Base-by-base conservation (phyloP, 2,888 invertebrate species). In the Flexamia atlantica region DNA sequence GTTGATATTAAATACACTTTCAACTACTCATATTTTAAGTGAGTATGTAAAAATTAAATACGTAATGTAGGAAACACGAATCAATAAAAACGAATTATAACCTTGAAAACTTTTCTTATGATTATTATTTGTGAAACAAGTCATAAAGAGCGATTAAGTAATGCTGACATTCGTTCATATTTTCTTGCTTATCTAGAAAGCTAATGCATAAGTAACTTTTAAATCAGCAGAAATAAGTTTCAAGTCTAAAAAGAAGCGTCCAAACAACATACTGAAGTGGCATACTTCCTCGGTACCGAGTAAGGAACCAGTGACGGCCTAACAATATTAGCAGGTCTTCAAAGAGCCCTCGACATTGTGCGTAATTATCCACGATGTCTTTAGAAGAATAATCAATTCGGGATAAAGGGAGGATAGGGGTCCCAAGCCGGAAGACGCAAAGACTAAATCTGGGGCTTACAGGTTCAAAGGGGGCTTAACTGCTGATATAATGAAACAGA, bases 331-430 rank as follows among this genome's bases (percentile, higher is more conserved):
- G 2, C 12, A 46, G 20, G 23, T 53, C 53, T 23, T 53, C 53
- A 53, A 53, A 53, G 53, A 10, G 53, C 53, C 53, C 23, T 23
- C 23, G n/a, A 28, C 68, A 3, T 68, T 68, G 68, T 30, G n/a
- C 36, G 68, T 68, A 68, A 68, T 68, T 68, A 68, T 68, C 68
- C 68, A 30, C n/a, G 68, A 68, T n/a, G 30, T n/a, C 68, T 30
- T 68, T 68, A 36, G 72, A 72, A 42, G 72, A 72, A 72, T 72
- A 72, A 72, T 72, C 72, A 72, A 72, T 72, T 42, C 72, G 20
- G 68, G 68, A 68, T 68, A 68, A 68, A 72, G 72, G 42, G 36
- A 72, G 20, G 72, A 42, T 36, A 23, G 72, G 20, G 42, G 40
- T 42, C 40, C 20, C 42, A 23, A 42, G 72, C 40, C 42, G n/a